Evolutionary conservation across 2,888 invertebrate species (phyloP), one percentile per base, ranked within the genome.

Genomic region (Bombylius discolor): DNA sequence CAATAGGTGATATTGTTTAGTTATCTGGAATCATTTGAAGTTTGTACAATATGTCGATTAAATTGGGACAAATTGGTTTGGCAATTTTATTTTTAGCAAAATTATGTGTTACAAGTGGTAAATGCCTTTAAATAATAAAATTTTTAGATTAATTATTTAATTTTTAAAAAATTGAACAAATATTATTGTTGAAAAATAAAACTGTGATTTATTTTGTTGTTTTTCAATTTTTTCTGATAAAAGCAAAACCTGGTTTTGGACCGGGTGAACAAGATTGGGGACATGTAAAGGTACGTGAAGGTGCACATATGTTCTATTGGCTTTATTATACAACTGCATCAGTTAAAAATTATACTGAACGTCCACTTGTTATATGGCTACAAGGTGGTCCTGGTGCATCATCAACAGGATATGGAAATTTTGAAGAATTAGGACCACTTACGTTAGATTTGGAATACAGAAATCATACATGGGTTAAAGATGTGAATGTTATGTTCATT

Each of bases 241-340:
- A 56, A 64, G 70, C 67, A 5, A 70, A 65, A 54, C 44, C 49
- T 31, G 73, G 72, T n/a, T 81, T 82, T 62, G 84, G 83, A 4
- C 71, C 78, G 0, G 82, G 80, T 12, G 77, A 81, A 53, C 86
- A 89, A 73, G 83, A 84, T 66, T 89, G 83, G 82, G 85, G 81
- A 9, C 85, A 84, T 70, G 83, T 85, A 5, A 79, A 79, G 56
- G 85, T 91, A 0, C 79, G 89, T 0, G 78, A 79, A 5, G 80
- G 83, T 0, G 89, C 89, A 0, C 82, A 87, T 63, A 87, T 89
- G 84, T 91, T 92, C 71, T 92, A 88, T 79, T 92, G 91, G 90
- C 71, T 93, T 44, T 90, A 87, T 67, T 85, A 85, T 66, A 86
- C 85, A 13, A 83, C 83, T 0, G 81, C 83, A 1, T 73, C 78